phyloP scores from a whole-genome alignment of 2,888 invertebrate genomes.

The Nomada lathburiana region DNA sequence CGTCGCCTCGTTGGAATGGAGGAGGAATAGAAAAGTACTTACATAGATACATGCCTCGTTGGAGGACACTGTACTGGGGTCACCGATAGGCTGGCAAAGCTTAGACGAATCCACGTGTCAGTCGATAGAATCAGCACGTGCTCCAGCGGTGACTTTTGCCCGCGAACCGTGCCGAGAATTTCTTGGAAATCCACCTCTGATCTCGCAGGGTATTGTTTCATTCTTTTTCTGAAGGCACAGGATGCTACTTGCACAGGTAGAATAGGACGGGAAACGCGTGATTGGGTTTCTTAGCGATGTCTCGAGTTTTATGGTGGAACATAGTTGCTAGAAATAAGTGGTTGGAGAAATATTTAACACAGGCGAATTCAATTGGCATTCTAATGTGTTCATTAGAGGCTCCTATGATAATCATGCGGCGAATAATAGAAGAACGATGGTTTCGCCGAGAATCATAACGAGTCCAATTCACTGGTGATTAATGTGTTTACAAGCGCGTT shows the following conservation, averaged over 20 bases:
- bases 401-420: no score
- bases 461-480: neutral
- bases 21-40: neutral
- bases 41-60: neutral
- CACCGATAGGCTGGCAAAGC: constrained; percentile 1
- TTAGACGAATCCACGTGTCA: constrained; percentile 24
- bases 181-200: constrained; percentile 41
- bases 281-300: constrained; percentile 49
- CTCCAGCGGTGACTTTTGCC: constrained; percentile 17
- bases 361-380: neutral
- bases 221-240: constrained; percentile 31
- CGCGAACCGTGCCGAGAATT: constrained; percentile 10
- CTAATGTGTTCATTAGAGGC: neutral
- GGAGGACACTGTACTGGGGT: neutral
- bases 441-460: neutral
- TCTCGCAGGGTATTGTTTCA: constrained; percentile 19
- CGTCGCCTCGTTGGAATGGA: neutral
- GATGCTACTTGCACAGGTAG: constrained; percentile 47
- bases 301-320: constrained; percentile 23
- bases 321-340: constrained; percentile 4
- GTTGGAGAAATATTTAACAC: neutral
- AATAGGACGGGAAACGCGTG: constrained; percentile 59
- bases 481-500: neutral
- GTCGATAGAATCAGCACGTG: constrained; percentile 24
- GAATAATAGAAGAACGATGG: neutral